These are phyloP conservation scores for Autographa gamma DNA, from an alignment of 2,888 invertebrate genomes.

Conservation along the genomic window DNA sequence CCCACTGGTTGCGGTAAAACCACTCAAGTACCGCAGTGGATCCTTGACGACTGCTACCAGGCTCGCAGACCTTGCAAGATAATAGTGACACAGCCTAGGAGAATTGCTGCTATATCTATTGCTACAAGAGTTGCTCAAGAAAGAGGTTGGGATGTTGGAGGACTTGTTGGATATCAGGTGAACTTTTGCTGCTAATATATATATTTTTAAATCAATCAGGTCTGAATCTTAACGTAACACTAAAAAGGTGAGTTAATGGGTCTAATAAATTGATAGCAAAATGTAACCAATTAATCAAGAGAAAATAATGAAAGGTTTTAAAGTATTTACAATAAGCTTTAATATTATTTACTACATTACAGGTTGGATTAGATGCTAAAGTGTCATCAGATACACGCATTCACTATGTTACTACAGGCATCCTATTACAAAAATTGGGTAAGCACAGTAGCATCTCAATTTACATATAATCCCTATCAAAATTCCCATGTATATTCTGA, in stretches of 20 bases:
- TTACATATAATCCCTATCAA: neutral
- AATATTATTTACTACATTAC: slow-evolving; percentile 38
- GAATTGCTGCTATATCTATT: slow-evolving; percentile 97
- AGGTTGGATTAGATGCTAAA: slow-evolving; percentile 92
- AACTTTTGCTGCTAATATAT: neutral
- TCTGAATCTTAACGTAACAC: no score
- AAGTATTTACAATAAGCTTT: neutral
- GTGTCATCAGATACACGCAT: slow-evolving; percentile 92
- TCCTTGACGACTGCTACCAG: slow-evolving; percentile 93
- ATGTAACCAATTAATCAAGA: neutral
- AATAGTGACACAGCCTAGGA: slow-evolving; percentile 97
- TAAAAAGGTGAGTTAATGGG: no score
- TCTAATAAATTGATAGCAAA: no score
- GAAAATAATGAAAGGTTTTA: neutral
- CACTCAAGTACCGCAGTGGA: slow-evolving; percentile 96
- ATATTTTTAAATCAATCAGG: no score
- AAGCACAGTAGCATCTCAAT: slow-evolving; percentile 33
- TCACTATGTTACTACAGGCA: slow-evolving; percentile 96
- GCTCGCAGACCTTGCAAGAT: slow-evolving; percentile 93
- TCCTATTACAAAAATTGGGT: slow-evolving; percentile 93
- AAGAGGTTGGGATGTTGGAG: slow-evolving; percentile 94
- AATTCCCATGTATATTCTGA: no score
- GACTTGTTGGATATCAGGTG: slow-evolving; percentile 96
- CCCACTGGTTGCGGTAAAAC: slow-evolving; percentile 98
- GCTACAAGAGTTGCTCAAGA: slow-evolving; percentile 95